Base-by-base conservation (phyloP, 2,113 vertebrate species). In the Xyrauchen texanus region DNA sequence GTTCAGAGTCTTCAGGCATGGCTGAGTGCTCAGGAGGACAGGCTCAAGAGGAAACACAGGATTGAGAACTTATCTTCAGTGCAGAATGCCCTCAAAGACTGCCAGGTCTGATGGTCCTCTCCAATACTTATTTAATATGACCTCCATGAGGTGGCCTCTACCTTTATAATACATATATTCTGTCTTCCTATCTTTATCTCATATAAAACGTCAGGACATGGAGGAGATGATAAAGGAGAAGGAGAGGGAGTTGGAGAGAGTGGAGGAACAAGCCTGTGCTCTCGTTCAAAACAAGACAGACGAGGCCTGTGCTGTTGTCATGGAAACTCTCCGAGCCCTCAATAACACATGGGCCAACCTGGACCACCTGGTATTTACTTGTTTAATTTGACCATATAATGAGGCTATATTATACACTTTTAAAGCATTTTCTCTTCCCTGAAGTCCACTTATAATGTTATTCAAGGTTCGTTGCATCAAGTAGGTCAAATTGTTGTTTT, bases 211-310 rank as follows among this genome's bases (percentile, higher is more conserved):
- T 76, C 73, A 99, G 98, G 98, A 98, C 84, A 93, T 98, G 83
- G 97, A 99, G 88, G 94, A 95, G 80, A 85, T 93, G 81, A 88
- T 98, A 85, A 96, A 91, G 88, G 84, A 94, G 73, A 98, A 97
- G 77, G 96, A 98, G 87, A 96, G 92, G 84, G 97, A 98, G 78
- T 86, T 99, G 8, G 96, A 97, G 90, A 92, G 90, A 78, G 86
- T 98, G 45, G 95, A 98, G 84, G 93, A 95, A 82, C 94, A 87
- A 81, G 97, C 96, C 58, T 95, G 97, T 49, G 93, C 94, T 76
- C 91, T 99, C 76, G 91, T 98, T 84, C 93, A 96, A 87, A 94
- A 96, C 90, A 99, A 98, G 88, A 96, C 95, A 0, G 94, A 98
- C 75, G 96, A 95, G 84, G 95, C 93, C 4, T 94, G 93, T 80